Evolutionary conservation across 2,113 vertebrate species (phyloP).

Genomic region (Romanogobio albipinnatus): DNA sequence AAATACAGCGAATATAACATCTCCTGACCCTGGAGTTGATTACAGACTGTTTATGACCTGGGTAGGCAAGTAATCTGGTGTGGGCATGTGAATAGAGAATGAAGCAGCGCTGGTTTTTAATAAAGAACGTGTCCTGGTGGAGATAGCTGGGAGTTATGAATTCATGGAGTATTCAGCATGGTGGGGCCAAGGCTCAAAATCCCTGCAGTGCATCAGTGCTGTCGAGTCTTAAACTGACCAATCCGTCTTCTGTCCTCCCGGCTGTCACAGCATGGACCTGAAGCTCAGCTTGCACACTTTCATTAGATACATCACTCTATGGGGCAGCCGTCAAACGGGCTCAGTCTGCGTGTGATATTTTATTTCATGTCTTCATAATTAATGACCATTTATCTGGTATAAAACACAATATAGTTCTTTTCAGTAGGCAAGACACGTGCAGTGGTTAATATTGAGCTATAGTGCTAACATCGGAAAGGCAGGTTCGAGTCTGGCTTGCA

Average conservation of each 20-base stretch:
- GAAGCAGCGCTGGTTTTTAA: constrained; percentile 53
- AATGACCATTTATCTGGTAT: background rate
- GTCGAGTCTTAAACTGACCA: constrained; percentile 46
- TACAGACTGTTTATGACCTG: constrained; percentile 49
- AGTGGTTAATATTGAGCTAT: background rate
- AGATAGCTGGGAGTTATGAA: constrained; percentile 46
- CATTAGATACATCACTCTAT: constrained; percentile 12
- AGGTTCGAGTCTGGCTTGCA: background rate
- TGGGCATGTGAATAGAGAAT: constrained; percentile 27
- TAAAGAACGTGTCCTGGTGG: constrained; percentile 47
- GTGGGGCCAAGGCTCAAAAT: constrained; percentile 50
- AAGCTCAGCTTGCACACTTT: constrained; percentile 30
- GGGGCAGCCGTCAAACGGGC: constrained; percentile 13
- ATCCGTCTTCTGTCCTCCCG: constrained; percentile 50
- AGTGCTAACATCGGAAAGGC: background rate
- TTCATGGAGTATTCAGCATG: constrained; percentile 44
- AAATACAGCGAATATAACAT: background rate
- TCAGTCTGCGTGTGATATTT: constrained; percentile 21
- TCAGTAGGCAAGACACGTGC: background rate
- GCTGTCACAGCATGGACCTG: constrained; percentile 45
- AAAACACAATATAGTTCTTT: background rate
- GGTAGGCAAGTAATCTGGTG: constrained; percentile 34
- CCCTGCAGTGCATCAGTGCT: constrained; percentile 41
- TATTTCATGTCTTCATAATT: constrained; percentile 21
- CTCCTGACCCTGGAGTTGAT: constrained; percentile 40